Evolutionary conservation across 2,797 vertebrate genomes (phyloP).

Genomic region (Poeciliopsis gracilis): DNA sequence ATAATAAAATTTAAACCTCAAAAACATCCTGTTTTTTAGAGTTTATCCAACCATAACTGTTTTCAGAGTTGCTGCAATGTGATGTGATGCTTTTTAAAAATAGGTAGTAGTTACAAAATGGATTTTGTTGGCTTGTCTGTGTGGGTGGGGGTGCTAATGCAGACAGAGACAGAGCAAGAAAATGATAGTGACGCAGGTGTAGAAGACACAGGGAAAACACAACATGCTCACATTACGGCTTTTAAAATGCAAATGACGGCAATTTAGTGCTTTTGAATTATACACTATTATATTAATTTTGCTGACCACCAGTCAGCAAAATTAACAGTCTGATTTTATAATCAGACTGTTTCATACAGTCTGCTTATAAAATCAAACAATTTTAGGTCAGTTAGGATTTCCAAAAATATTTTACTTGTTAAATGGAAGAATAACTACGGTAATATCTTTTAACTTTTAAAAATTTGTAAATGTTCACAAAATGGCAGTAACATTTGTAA

Average conservation of each 20-base stretch:
- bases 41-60: not conserved
- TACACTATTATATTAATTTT: not conserved
- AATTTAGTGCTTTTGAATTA: constrained; percentile 15
- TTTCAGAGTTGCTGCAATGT: constrained; percentile 5
- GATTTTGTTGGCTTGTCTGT: not conserved
- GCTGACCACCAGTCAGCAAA: not conserved
- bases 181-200: constrained; percentile 20
- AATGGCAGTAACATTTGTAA: not conserved
- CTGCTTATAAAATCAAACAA: not conserved
- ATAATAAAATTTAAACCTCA: not conserved
- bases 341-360: not conserved
- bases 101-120: not conserved
- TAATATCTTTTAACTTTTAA: not conserved
- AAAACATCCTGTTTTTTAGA: not conserved
- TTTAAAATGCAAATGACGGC: constrained; percentile 13
- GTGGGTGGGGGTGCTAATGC: constrained; percentile 15
- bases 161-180: constrained; percentile 10
- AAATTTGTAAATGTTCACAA: not conserved
- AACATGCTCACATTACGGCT: not conserved
- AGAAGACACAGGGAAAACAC: constrained; percentile 35
- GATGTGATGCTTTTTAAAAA: constrained; percentile 3
- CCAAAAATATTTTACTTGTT: not conserved
- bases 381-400: not conserved
- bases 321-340: no score
- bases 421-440: not conserved